Conservation (phyloP, 2,888 invertebrate species). For the Epinotia bilunana region DNA sequence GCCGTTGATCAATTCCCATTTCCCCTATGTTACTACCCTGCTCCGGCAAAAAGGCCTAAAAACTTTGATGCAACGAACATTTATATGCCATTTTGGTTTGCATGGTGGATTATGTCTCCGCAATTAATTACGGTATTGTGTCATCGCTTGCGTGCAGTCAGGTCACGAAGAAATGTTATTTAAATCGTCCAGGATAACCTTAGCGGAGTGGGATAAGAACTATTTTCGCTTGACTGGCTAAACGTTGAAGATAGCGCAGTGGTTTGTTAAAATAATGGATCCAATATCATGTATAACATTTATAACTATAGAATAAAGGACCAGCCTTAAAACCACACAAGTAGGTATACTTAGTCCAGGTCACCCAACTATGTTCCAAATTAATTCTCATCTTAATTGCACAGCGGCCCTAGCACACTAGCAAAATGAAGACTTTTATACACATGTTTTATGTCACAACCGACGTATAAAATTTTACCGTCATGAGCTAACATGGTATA, state of each 20-base stretch:
- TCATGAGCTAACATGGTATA: too few relatives aligned
- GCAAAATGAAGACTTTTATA: too few relatives aligned
- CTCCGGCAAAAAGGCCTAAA: conserved; percentile 1
- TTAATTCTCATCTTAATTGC: too few relatives aligned
- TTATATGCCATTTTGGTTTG: neutral
- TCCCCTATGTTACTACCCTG: conserved; percentile 12
- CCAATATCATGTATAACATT: neutral
- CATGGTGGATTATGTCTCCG: conserved; percentile 10
- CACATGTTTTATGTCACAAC: too few relatives aligned
- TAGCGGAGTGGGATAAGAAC: neutral
- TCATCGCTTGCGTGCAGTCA: conserved; percentile 39
- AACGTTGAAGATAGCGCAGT: neutral
- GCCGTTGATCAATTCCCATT: conserved; percentile 19
- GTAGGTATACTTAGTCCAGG: too few relatives aligned
- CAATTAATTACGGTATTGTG: conserved; percentile 37
- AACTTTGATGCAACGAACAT: neutral
- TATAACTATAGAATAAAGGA: too few relatives aligned
- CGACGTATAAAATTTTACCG: too few relatives aligned
- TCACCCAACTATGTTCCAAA: too few relatives aligned
- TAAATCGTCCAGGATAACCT: neutral
- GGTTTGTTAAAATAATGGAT: conserved; percentile 16
- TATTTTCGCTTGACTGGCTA: neutral
- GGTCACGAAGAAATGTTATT: conserved; percentile 8
- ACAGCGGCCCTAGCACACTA: too few relatives aligned
- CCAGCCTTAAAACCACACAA: too few relatives aligned